These are phyloP conservation scores for Micronisus gabar DNA, from an alignment of 2,113 vertebrate genomes.

Conservation along the genomic window DNA sequence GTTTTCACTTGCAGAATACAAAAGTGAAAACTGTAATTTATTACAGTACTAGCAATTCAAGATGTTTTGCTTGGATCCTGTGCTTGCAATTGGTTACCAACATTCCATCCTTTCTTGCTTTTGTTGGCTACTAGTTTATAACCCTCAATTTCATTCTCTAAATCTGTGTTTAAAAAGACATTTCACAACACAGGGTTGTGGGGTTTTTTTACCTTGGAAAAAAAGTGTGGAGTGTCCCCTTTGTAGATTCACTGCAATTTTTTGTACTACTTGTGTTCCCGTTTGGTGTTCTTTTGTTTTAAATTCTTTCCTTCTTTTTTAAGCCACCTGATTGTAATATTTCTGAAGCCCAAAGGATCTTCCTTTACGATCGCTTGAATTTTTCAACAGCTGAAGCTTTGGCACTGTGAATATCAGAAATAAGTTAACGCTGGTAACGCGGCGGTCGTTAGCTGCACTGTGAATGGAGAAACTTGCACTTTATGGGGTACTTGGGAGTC, in stretches of 20 bases:
- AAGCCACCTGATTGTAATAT: background rate
- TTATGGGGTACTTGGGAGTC: constrained; percentile 4
- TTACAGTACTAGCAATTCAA: constrained; percentile 78
- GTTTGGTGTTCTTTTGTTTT: background rate
- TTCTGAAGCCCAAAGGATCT: constrained; percentile 16
- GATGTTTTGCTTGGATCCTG: constrained; percentile 80
- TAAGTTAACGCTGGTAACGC: constrained; percentile 2
- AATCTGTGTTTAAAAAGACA: constrained; percentile 77
- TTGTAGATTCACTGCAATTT: background rate
- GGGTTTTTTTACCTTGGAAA: background rate
- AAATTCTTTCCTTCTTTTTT: background rate
- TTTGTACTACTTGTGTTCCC: background rate
- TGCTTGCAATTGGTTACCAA: constrained; percentile 66
- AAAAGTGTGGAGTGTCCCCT: constrained; percentile 22
- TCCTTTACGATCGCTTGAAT: background rate
- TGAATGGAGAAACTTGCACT: background rate
- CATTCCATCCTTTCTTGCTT: constrained; percentile 78
- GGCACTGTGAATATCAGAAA: background rate
- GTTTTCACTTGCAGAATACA: constrained; percentile 78
- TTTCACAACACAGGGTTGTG: constrained; percentile 65
- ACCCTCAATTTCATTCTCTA: constrained; percentile 75
- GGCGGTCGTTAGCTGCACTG: background rate
- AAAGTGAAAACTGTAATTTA: constrained; percentile 80
- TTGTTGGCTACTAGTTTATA: constrained; percentile 78
- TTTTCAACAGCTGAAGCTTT: constrained; percentile 30